Conservation (phyloP, 2,113 vertebrate genomes). For the Malurus alboscapulatus region DNA sequence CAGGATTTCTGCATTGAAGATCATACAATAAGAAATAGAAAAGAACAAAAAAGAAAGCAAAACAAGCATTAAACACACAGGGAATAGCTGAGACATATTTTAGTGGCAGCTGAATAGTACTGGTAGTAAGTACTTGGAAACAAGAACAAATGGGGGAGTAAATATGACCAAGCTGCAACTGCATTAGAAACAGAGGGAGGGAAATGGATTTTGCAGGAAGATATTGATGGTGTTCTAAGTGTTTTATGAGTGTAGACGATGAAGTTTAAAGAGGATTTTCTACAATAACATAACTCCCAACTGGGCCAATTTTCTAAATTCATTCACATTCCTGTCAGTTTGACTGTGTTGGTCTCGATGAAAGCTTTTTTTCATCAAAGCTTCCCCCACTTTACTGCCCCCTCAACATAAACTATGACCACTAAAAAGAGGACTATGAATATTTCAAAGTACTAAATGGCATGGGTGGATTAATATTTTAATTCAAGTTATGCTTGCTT, state of each 20-base stretch:
- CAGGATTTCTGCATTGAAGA: not conserved
- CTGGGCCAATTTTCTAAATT: conserved; percentile 25
- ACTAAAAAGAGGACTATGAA: conserved; percentile 33
- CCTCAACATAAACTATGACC: not conserved
- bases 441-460: conserved; percentile 68
- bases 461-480: conserved; percentile 68
- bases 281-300: conserved; percentile 20
- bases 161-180: not conserved
- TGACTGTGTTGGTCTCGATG: conserved; percentile 1
- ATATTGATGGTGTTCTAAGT: conserved; percentile 40
- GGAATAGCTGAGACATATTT: not conserved
- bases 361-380: conserved; percentile 46
- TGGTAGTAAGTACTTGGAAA: conserved; percentile 34
- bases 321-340: conserved; percentile 17
- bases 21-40: not conserved
- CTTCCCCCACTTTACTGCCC: not conserved
- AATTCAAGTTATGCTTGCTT: conserved; percentile 55
- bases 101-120: not conserved
- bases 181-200: not conserved
- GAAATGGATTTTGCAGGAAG: not conserved
- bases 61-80: not conserved
- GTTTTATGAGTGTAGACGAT: conserved; percentile 12
- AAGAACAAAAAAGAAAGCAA: not conserved
- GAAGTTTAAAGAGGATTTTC: conserved; percentile 31
- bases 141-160: not conserved